Base-by-base conservation (phyloP, 1,140 invertebrate genomes). In the Radopholus similis region DNA sequence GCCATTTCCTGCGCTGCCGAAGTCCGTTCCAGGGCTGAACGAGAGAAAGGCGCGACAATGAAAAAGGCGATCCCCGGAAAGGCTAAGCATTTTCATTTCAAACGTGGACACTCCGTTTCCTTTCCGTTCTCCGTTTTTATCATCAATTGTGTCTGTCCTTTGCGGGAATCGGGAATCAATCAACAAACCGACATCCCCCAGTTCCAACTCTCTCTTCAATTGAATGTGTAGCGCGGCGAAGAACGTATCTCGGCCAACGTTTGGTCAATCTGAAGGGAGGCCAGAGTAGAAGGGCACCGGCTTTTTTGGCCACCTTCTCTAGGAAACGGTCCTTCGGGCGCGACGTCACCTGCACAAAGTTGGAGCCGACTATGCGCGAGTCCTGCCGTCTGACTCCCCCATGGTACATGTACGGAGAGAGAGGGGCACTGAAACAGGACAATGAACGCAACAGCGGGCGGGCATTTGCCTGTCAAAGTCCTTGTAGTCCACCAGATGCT, bases 321-420 rank as follows among this genome's bases (percentile, higher is more conserved):
- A 76, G 51, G 37, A 76, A 76, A 37, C 66, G 47, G 40, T 76
- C 74, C 21, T 60, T 64, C 9, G 74, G 74, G 23, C 74, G 42
- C 18, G 69, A 70, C n/a, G 73, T 75, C 18, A 77, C 23, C 49
- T 77, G 75, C 40, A 76, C 74, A 69, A 76, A 76, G 62, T 76
- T 77, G n/a, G 74, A 77, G 13, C 74, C 75, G 13, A 76, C 74
- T 47, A 76, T 76, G 15, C 74, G 40, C 9, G 72, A 72, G 30
- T 76, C 74, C 54, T 78, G 69, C 26, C 32, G 34, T 55, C 55
- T 55, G 57, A 60, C 51, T 28, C 59, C 53, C 1, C 47, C 53
- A 47, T 56, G 38, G 44, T 76, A 76, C 60, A 76, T 73, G 32
- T 77, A 76, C 30, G 74, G 76, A 1, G 75, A 77, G 1, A 75